Percentiles rank a stretch among this genome's conserved stretches.
Evolutionary conservation across 2,797 vertebrate species (phyloP).

Genomic region (Danio tinwini): DNA sequence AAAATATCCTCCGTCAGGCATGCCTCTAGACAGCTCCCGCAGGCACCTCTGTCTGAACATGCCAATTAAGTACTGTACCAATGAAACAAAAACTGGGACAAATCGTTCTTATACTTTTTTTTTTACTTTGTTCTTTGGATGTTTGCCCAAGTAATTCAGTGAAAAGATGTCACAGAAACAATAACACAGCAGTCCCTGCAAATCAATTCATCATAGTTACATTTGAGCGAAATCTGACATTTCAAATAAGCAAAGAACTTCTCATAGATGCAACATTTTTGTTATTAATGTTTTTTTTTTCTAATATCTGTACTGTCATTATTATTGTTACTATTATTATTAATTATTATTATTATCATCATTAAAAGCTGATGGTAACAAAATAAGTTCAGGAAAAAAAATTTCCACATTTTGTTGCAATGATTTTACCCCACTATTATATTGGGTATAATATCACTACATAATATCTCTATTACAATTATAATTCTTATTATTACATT

Average conservation of each 20-base stretch:
- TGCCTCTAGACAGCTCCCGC: constrained; percentile 16
- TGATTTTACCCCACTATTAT: too few relatives aligned
- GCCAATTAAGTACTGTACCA: constrained; percentile 6
- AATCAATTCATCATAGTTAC: constrained; percentile 18
- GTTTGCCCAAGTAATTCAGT: constrained; percentile 1
- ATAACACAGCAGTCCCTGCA: not conserved
- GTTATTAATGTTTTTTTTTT: too few relatives aligned
- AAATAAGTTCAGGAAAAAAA: too few relatives aligned
- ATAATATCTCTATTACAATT: too few relatives aligned
- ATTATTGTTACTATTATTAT: too few relatives aligned
- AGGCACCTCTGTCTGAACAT: constrained; percentile 14
- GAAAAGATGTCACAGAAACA: not conserved
- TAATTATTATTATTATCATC: too few relatives aligned
- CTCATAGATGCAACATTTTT: too few relatives aligned
- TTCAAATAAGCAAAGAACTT: not conserved
- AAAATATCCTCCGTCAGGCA: constrained; percentile 7
- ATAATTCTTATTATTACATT: too few relatives aligned
- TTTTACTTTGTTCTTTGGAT: constrained; percentile 33
- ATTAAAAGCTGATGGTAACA: too few relatives aligned
- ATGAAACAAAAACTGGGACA: constrained; percentile 17
- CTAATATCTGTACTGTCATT: too few relatives aligned
- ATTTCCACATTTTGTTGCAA: too few relatives aligned
- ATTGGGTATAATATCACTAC: too few relatives aligned
- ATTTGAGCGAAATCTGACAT: not conserved
- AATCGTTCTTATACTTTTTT: constrained; percentile 23